Percentiles rank a stretch among this genome's conserved stretches.
These are phyloP conservation scores for Eustalomyia histrio DNA, from an alignment of 2,888 invertebrate species.

Conservation along the genomic window DNA sequence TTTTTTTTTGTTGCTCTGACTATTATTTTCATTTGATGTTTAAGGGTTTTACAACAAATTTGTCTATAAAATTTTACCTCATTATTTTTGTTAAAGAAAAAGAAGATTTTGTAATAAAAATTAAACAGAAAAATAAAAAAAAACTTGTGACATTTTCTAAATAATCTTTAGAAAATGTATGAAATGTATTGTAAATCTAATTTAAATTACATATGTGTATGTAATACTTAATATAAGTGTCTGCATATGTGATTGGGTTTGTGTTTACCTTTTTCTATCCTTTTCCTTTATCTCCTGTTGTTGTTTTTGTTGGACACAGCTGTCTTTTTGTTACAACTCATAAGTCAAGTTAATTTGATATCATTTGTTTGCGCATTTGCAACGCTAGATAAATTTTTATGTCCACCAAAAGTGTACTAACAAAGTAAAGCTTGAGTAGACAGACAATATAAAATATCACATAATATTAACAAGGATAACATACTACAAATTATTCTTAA, in stretches of 20 bases:
- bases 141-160: slow-evolving; percentile 43
- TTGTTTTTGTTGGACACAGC: slow-evolving; percentile 65
- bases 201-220: slow-evolving; percentile 66
- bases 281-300: slow-evolving; percentile 29
- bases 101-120: slow-evolving; percentile 28
- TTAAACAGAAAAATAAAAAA: slow-evolving; percentile 4
- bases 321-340: slow-evolving; percentile 76
- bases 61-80: slow-evolving; percentile 50
- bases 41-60: slow-evolving; percentile 43
- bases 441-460: slow-evolving; percentile 50
- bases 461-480: slow-evolving; percentile 65
- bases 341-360: slow-evolving; percentile 76
- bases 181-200: slow-evolving; percentile 61
- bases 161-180: slow-evolving; percentile 12
- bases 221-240: slow-evolving; percentile 52
- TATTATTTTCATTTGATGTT: slow-evolving; percentile 48
- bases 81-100: slow-evolving; percentile 54
- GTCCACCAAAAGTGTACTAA: slow-evolving; percentile 51
- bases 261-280: slow-evolving; percentile 8
- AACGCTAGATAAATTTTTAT: slow-evolving; percentile 73
- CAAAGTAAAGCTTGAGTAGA: slow-evolving; percentile 7
- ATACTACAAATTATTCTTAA: slow-evolving; percentile 36
- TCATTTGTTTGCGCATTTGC: slow-evolving; percentile 76
- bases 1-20: slow-evolving; percentile 24
- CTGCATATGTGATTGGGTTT: slow-evolving; percentile 32